These are phyloP conservation scores for Hydrozoanthus gracilis DNA, from an alignment of 92 coral and sea anemone genomes.

Conservation along the genomic window DNA sequence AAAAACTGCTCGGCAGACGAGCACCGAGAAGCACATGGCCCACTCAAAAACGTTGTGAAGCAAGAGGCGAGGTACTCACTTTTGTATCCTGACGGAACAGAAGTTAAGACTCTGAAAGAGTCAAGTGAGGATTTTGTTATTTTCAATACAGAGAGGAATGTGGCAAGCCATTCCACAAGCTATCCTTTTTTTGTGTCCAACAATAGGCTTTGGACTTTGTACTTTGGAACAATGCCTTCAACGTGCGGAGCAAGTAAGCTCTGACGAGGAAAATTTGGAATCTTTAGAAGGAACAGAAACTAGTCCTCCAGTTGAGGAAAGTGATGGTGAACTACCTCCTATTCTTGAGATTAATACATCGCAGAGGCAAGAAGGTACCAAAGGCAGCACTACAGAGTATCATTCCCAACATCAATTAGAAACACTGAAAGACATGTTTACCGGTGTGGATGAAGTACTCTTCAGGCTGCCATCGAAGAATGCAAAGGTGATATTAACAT, in stretches of 20 bases:
- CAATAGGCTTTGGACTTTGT: no score
- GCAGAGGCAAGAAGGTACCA: background rate
- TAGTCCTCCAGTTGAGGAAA: no score
- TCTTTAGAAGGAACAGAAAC: no score
- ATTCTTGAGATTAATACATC: background rate
- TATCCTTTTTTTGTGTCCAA: no score
- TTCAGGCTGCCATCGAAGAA: background rate
- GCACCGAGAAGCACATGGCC: slow-evolving; percentile 30
- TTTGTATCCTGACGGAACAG: background rate
- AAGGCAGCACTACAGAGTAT: background rate
- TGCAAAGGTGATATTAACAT: background rate
- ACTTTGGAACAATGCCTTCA: no score
- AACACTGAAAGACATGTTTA: background rate
- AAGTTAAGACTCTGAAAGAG: slow-evolving; percentile 28
- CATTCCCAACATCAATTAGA: background rate
- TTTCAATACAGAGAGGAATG: slow-evolving; percentile 40
- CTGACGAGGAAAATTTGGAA: no score
- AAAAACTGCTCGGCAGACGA: slow-evolving; percentile 41
- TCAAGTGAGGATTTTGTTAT: slow-evolving; percentile 48
- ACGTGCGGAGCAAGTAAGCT: no score
- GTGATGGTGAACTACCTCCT: background rate
- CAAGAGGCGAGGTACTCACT: slow-evolving; percentile 29
- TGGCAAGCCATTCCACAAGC: background rate
- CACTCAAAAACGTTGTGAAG: slow-evolving; percentile 39
- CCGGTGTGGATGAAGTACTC: background rate